Evolutionary conservation across 2,888 invertebrate species (phyloP), one percentile per base, ranked within the genome.

Genomic region (Deilephila porcellus): DNA sequence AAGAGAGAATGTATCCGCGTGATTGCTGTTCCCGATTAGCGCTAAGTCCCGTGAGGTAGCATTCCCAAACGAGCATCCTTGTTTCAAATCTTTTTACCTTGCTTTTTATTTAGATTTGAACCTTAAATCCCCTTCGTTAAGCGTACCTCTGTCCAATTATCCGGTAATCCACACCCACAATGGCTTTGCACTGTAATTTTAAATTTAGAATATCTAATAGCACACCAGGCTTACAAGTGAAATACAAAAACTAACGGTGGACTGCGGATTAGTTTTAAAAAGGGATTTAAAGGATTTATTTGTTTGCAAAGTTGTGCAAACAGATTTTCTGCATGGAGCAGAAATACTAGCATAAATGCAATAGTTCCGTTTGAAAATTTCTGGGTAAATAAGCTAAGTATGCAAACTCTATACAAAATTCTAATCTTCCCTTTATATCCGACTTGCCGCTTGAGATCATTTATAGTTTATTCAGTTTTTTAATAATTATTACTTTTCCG

Each of bases 131-230:
- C 82, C 83, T 83, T 84, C 83, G 86, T 84, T 78, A 79, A 78
- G 76, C 79, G 79, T 78, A 76, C 77, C 74, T 77, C 78, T 78
- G 82, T 82, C 84, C 87, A 88, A 86, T 88, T 87, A 86, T 84
- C 81, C 84, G 63, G 80, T 86, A 88, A 88, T 88, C 87, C 84
- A 83, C 85, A 83, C 86, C 85, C 85, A 85, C 85, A 78, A 79
- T 74, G 76, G 82, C 80, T 81, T 82, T 84, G 82, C 84, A 78
- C 83, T 80, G 78, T 85, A 79, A 83, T 84, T 85, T 86, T 77
- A 77, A 70, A 79, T 75, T 71, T 67, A 45, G n/a, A 19, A 71
- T 71, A 74, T 74, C 64, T 25, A 37, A 72, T 52, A 62, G 37
- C 70, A 37, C 25, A 20, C 17, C 19, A 11, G 59, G 64, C 59